Conservation (phyloP, 2,888 invertebrate genomes). For the Diadegma fenestrale region DNA sequence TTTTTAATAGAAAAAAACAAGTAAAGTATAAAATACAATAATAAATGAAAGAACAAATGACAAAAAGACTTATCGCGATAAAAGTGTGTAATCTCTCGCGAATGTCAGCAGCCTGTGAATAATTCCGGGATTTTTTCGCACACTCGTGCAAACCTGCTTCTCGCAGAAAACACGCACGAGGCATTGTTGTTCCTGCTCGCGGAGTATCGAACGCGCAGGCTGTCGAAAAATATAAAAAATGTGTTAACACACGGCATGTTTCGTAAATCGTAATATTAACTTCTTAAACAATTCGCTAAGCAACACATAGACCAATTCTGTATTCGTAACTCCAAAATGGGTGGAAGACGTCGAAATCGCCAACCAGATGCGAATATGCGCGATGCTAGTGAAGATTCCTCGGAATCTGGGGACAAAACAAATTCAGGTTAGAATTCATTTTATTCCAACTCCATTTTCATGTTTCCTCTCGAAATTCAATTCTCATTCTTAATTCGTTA, state of each 20-base stretch:
- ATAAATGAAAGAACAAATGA: constrained; percentile 3
- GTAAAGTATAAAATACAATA: constrained; percentile 14
- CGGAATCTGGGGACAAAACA: constrained; percentile 90
- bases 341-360: constrained; percentile 89
- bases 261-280: background rate
- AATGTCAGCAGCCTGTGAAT: constrained; percentile 11
- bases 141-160: constrained; percentile 2
- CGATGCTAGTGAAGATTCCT: constrained; percentile 87
- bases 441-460: background rate
- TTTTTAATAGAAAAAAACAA: constrained; percentile 7
- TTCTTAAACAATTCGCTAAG: constrained; percentile 9
- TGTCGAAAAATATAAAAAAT: constrained; percentile 32
- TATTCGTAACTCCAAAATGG: constrained; percentile 85
- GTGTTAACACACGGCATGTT: constrained; percentile 42
- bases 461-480: no score
- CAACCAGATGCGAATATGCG: constrained; percentile 89
- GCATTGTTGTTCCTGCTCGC: constrained; percentile 25
- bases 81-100: background rate
- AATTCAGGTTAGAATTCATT: constrained; percentile 75
- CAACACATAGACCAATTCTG: background rate
- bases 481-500: background rate
- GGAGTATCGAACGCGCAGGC: constrained; percentile 38
- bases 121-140: constrained; percentile 24
- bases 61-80: constrained; percentile 17
- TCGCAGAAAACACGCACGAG: constrained; percentile 13